Conservation (phyloP, 2,113 vertebrate species). For the Podarcis cretensis region DNA sequence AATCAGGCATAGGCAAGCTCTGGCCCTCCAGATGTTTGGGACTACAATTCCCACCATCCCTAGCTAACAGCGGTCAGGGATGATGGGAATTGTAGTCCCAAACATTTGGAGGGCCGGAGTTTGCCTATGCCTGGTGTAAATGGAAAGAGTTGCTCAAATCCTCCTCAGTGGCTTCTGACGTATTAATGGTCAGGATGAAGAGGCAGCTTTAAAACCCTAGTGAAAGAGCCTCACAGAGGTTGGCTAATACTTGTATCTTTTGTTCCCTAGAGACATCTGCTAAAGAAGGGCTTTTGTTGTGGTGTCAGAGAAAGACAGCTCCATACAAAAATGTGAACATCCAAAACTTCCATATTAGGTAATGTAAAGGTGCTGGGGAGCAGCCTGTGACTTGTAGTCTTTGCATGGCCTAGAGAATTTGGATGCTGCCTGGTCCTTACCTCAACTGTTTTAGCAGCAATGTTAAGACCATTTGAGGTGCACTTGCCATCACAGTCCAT, state of each 20-base stretch:
- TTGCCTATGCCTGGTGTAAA: background rate
- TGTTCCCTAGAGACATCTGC: conserved; percentile 91
- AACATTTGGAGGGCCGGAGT: too few species aligned
- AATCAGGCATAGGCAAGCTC: too few species aligned
- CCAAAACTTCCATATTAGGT: conserved; percentile 99
- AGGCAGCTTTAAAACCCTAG: background rate
- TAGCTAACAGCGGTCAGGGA: too few species aligned
- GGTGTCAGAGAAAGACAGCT: conserved; percentile 99
- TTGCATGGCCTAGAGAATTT: background rate
- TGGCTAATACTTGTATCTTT: conserved; percentile 6
- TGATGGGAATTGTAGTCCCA: too few species aligned
- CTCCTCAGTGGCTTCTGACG: background rate
- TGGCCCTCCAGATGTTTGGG: too few species aligned
- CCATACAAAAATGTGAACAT: conserved; percentile 99
- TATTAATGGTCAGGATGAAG: background rate
- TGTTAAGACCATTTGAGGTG: background rate
- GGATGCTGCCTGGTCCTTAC: background rate
- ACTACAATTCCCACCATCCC: too few species aligned
- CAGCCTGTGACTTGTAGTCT: conserved; percentile 3
- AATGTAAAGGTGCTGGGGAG: conserved; percentile 22
- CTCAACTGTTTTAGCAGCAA: background rate
- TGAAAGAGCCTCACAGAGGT: conserved; percentile 21
- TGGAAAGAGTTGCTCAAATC: background rate
- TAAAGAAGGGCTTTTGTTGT: conserved; percentile 95
- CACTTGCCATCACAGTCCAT: background rate